Evolutionary conservation across 2,113 vertebrate species (phyloP).

Genomic region (Paradisaea rubra): DNA sequence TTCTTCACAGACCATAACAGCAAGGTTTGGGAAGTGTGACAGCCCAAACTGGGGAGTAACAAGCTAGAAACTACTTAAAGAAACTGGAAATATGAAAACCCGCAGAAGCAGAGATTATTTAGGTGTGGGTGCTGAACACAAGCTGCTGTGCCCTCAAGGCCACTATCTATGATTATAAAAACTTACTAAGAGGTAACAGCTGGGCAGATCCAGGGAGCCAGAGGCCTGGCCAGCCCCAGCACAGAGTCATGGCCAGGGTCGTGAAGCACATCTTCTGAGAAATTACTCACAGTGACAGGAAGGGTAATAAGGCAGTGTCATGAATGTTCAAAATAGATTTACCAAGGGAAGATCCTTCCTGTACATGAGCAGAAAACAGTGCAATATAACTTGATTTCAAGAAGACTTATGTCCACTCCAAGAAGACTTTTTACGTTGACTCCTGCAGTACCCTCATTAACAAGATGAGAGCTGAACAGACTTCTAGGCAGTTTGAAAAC

Average conservation of each 20-base stretch:
- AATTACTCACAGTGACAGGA: background rate
- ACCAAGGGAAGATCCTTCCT: background rate
- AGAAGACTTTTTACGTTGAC: background rate
- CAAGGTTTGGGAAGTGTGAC: background rate
- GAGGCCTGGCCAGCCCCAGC: background rate
- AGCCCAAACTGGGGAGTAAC: background rate
- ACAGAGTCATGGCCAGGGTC: background rate
- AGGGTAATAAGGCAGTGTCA: background rate
- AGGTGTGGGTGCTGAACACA: background rate
- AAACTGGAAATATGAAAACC: background rate
- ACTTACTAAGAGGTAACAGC: background rate
- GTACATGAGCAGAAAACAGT: background rate
- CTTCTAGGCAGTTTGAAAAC: background rate
- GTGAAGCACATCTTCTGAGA: background rate
- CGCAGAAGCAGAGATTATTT: background rate
- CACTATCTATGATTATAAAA: background rate
- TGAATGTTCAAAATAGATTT: background rate
- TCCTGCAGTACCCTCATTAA: background rate
- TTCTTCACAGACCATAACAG: background rate
- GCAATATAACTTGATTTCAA: background rate
- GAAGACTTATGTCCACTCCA: background rate
- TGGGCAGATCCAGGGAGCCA: background rate
- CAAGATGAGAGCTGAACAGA: background rate
- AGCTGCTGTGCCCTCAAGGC: background rate
- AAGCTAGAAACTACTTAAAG: background rate